Evolutionary conservation across 1,140 invertebrate genomes (phyloP), one percentile per base, ranked within the genome.

Genomic region (Metaphire vulgaris): DNA sequence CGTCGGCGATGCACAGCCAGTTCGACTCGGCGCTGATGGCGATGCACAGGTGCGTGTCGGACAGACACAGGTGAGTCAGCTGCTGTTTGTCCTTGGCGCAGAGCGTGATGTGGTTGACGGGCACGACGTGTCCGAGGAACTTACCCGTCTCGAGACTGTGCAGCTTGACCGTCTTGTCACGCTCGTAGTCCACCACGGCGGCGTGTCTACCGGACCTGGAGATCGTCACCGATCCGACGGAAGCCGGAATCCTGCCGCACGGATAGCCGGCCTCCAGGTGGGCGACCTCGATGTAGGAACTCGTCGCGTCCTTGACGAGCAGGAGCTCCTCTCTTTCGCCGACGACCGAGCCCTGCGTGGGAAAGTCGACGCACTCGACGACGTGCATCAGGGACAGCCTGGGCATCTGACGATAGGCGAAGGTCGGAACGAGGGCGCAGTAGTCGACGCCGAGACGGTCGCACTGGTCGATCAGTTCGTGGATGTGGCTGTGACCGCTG

Each of bases 391-490:
- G 21, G 1, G 72, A 64, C 26, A 34, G 31, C 0, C 32, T n/a
- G 21, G 77, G 67, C 21, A 72, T 31, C 26, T 79, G 71, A 32
- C 80, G 69, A 74, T 85, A 84, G 1, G 84, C 80, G 74, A 85
- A 85, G 69, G 81, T 81, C 21, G 84, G 82, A 29, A 86, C 78
- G 21, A 86, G 66, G 12, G 82, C 82, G 76, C 80, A 83, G 34
- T 85, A 82, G 56, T 81, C 78, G 12, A 83, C 67, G 2, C 83
- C 84, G 12, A 78, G 77, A 0, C 77, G 81, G 74, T 86, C 83
- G 77, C 96, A 99, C 81, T 97, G 93, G 66, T 91, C 89, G 12
- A 99, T 88, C 32, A 99, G 85, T 0, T 89, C 87, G 2, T 90
- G 89, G 31, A 97, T 94, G 87, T 98, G 95, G 32, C 80, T 79